phyloP scores from a whole-genome alignment of 2,888 invertebrate genomes.

The Plusia festucae region DNA sequence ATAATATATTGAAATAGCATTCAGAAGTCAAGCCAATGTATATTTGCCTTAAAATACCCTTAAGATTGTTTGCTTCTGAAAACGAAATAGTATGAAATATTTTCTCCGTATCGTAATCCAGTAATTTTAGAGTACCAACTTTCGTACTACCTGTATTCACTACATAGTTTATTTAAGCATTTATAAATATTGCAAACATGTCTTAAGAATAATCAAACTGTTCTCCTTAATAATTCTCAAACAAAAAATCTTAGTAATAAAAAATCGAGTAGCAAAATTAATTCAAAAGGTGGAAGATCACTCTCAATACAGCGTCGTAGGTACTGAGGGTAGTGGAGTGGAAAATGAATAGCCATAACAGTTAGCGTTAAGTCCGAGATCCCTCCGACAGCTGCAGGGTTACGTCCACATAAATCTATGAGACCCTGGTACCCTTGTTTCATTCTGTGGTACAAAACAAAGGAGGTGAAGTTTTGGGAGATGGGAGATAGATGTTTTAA shows the following conservation, averaged over 20 bases:
- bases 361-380: constrained; percentile 62
- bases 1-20: too few species aligned
- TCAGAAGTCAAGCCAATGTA: too few species aligned
- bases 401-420: constrained; percentile 66
- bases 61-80: too few species aligned
- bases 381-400: constrained; percentile 63
- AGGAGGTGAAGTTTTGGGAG: constrained; percentile 14
- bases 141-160: too few species aligned
- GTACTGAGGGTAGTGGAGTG: constrained; percentile 38
- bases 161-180: too few species aligned
- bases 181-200: too few species aligned
- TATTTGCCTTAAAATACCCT: too few species aligned
- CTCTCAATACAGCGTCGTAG: neutral
- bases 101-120: too few species aligned
- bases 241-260: neutral
- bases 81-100: too few species aligned
- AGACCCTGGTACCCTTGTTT: constrained; percentile 60
- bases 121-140: too few species aligned
- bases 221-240: neutral
- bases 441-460: constrained; percentile 43
- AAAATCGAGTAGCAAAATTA: neutral
- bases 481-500: neutral
- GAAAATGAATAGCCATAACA: constrained; percentile 67
- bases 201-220: too few species aligned
- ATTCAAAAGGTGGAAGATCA: constrained; percentile 23